Evolutionary conservation across 2,888 invertebrate genomes (phyloP), one percentile per base, ranked within the genome.

Genomic region (Parnassius mnemosyne): DNA sequence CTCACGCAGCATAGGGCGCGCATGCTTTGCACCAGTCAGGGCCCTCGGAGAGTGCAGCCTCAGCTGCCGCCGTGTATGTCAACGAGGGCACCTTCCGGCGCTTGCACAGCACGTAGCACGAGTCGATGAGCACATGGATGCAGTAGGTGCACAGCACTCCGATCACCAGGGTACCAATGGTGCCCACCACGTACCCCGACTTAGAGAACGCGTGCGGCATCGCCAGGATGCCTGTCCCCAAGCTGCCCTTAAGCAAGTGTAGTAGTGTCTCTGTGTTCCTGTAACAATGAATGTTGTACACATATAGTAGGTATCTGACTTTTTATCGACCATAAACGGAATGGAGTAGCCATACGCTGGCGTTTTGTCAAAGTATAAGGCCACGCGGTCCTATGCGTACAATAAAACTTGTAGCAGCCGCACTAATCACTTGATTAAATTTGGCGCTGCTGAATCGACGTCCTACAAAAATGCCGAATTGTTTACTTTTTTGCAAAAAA

Each of bases 121-220:
- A 92, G 77, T 93, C 94, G 25, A 98, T 94, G 67, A 99, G 90
- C 67, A 98, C 92, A 80, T 98, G 97, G 85, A 99, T 98, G 80
- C 98, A 98, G 85, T 98, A 98, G 3, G 97, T 96, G 86, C 98
- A 98, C 46, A 99, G 93, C 34, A 96, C 83, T 0, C 98, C 98
- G 70, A 99, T 96, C 3, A 97, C 74, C 11, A 97, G 82, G 0
- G 98, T 95, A 9, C 97, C 97, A 20, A 96, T 86, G 1, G 94
- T 79, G 10, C 98, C 98, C 3, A 97, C 94, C 63, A 94, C 89
- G 71, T 96, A 94, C 2, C 98, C 98, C 0, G 97, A 93, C 79
- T 97, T 94, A 71, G 94, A 93, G 79, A 98, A 96, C 0, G 97
- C 97, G 69, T 94, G 93, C 0, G 98, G 97, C 95, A 98, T 96